Percentiles rank a stretch among this genome's conserved stretches.
Conservation (phyloP, 1,140 invertebrate genomes). For the Polypedilum vanderplanki region DNA sequence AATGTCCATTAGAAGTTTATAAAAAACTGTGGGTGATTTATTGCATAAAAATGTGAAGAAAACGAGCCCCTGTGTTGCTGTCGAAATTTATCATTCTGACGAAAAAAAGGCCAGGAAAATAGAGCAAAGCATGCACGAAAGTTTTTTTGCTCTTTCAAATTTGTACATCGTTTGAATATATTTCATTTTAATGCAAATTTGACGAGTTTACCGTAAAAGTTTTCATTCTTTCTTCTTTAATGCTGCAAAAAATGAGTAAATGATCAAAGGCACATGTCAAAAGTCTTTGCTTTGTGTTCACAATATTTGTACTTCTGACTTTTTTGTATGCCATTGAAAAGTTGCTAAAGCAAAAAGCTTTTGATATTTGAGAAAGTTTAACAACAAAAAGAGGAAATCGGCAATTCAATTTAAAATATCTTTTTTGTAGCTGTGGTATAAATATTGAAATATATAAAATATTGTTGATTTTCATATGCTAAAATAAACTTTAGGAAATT, state of each 20-base stretch:
- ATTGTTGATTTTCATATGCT: too few species aligned
- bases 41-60: neutral
- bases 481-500: too few species aligned
- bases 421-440: too few species aligned
- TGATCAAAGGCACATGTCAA: too few species aligned
- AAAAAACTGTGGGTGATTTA: slow-evolving; percentile 5
- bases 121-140: neutral
- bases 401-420: too few species aligned
- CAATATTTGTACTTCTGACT: too few species aligned
- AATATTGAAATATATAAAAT: too few species aligned
- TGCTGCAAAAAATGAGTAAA: neutral
- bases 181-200: slow-evolving; percentile 8
- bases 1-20: slow-evolving; percentile 19
- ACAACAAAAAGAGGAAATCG: too few species aligned
- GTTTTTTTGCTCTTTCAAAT: neutral
- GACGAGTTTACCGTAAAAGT: neutral
- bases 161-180: neutral
- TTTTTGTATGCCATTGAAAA: too few species aligned
- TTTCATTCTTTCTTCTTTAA: neutral
- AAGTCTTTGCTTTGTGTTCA: too few species aligned
- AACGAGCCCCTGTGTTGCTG: neutral
- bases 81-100: slow-evolving; percentile 5
- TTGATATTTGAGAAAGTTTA: too few species aligned
- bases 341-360: too few species aligned
- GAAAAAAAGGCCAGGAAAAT: neutral